Base-by-base conservation (phyloP, 2,888 invertebrate genomes). In the Drosophila testacea region DNA sequence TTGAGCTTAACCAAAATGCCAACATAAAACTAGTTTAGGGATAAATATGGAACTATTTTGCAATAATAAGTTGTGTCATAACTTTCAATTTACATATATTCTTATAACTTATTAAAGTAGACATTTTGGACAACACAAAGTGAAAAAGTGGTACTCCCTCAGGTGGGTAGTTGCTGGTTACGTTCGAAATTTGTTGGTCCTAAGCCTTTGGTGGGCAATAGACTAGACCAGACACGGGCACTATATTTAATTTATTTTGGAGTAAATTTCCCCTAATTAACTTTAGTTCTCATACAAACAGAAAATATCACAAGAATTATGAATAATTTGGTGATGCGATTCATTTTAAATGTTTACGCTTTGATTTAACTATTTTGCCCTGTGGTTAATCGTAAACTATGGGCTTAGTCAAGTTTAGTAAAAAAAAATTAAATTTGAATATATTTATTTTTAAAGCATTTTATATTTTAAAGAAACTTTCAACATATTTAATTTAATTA, bases 11-110 rank as follows among this genome's bases (percentile, higher is more conserved):
- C 6, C 39, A 44, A 34, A 28, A 59, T 44, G 27, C 6, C 22
- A 44, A 16, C n/a, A 54, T 54, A 42, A 64, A 70, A 63, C 48
- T 28, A 39, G 44, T 69, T 55, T 59, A 22, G 3, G 1, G 22
- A 2, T 3, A 2, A 1, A 3, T 22, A 22, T 22, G 22, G 3
- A 22, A 22, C 3, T 22, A 22, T 22, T 16, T 9, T 38, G 13
- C 28, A 52, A 16, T 39, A 39, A 52, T 52, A 36, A 51, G 50
- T 38, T 27, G 27, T 9, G 51, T 22, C 4, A 2, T 13, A 6
- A n/a, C n/a, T 34, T 34, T 46, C 6, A 6, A 39, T 30, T 22
- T 22, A 4, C 13, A 13, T 41, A 16, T 30, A 41, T 52, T 30
- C 16, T n/a, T n/a, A n/a, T n/a, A 41, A 30, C 28, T 30, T 41